A percentile compares a stretch with the other conserved stretches of the same genome.
Conservation (phyloP, 2,113 vertebrate genomes). For the Girardinichthys multiradiatus region DNA sequence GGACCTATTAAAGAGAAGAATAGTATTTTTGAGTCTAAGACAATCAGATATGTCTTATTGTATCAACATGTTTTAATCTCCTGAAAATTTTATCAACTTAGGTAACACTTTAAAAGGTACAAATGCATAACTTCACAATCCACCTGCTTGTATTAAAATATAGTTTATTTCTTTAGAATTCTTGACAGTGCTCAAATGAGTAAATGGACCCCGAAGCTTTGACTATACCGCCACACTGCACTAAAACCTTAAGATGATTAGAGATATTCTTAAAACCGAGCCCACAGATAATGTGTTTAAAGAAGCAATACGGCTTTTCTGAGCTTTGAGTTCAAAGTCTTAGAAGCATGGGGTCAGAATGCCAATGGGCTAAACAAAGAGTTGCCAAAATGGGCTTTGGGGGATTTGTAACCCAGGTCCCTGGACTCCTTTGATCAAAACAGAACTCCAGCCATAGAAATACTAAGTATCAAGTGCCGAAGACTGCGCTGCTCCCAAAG, state of each 20-base stretch:
- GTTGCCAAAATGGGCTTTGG: conserved; percentile 80
- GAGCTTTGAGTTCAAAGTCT: conserved; percentile 85
- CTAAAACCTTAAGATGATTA: conserved; percentile 85
- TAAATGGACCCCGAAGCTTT: conserved; percentile 67
- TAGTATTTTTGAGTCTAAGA: too few relatives aligned
- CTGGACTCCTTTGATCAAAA: conserved; percentile 82
- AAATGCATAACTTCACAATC: conserved; percentile 12
- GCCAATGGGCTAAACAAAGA: conserved; percentile 85
- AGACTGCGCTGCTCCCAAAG: conserved; percentile 39
- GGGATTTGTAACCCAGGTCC: conserved; percentile 80
- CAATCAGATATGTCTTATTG: too few relatives aligned
- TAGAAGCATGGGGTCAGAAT: conserved; percentile 82
- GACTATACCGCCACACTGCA: conserved; percentile 74
- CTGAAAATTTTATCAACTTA: too few relatives aligned
- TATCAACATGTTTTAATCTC: too few relatives aligned
- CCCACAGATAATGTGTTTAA: conserved; percentile 85
- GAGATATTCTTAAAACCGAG: conserved; percentile 82
- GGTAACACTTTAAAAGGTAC: too few relatives aligned
- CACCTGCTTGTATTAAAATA: conserved; percentile 25
- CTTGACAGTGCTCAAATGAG: conserved; percentile 52
- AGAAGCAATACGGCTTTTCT: conserved; percentile 83
- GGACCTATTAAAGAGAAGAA: too few relatives aligned
- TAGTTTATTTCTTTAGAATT: conserved; percentile 36
- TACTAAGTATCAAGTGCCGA: conserved; percentile 73
- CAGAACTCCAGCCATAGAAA: conserved; percentile 71